These are phyloP conservation scores for Mesoligia furuncula DNA, from an alignment of 2,888 invertebrate species.

Conservation along the genomic window DNA sequence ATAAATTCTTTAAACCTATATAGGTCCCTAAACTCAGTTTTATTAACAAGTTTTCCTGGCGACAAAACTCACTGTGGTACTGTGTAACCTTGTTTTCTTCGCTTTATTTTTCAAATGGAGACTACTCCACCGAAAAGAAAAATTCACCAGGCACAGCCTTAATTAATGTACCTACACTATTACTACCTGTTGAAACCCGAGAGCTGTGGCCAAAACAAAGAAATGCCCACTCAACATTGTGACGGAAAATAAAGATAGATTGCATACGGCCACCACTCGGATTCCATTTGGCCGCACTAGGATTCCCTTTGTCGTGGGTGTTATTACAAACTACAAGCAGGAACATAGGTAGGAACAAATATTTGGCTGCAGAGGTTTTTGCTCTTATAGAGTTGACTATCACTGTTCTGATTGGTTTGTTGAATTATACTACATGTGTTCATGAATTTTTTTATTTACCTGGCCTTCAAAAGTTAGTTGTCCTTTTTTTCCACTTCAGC, in stretches of 20 bases:
- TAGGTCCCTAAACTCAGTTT: not conserved
- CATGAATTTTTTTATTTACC: not conserved
- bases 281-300: constrained; percentile 41
- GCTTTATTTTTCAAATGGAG: constrained; percentile 2
- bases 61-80: not conserved
- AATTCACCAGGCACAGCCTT: not conserved
- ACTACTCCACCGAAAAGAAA: not conserved
- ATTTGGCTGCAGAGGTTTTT: constrained; percentile 12
- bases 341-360: constrained; percentile 21
- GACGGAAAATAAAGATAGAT: constrained; percentile 52
- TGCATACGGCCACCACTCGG: constrained; percentile 20
- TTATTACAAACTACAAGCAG: constrained; percentile 34
- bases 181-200: constrained; percentile 34
- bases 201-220: constrained; percentile 44
- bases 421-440: not conserved
- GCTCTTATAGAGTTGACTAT: not conserved
- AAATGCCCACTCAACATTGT: constrained; percentile 22
- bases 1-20: too few species aligned
- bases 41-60: not conserved
- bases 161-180: constrained; percentile 20
- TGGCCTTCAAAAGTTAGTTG: not conserved
- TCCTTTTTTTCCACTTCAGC: not conserved
- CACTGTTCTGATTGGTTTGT: not conserved
- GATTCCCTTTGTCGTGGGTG: constrained; percentile 37
- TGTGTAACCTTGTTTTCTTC: not conserved